These are phyloP conservation scores for Anniella stebbinsi DNA, from an alignment of 2,797 vertebrate species.

Conservation along the genomic window DNA sequence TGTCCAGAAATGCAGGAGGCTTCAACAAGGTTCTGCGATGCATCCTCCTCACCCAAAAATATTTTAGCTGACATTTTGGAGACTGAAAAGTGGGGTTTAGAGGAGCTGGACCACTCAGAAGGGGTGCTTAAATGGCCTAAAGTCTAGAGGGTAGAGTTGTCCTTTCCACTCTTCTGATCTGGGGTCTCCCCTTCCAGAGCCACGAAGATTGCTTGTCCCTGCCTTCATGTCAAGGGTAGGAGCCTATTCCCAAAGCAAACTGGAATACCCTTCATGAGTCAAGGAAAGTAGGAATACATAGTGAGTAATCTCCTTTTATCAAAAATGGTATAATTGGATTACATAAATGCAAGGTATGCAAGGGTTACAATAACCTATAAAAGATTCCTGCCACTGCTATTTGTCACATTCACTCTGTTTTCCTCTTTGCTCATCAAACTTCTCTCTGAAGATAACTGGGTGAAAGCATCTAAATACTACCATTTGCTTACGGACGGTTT, in stretches of 20 bases:
- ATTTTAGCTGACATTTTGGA: neutral
- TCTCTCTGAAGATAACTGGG: conserved; percentile 50
- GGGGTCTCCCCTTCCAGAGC: too few relatives aligned
- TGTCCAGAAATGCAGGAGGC: neutral
- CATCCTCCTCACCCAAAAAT: neutral
- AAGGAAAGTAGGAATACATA: too few relatives aligned
- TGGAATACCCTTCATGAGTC: too few relatives aligned
- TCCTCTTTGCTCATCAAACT: conserved; percentile 7
- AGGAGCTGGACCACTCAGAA: neutral
- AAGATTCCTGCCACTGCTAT: neutral
- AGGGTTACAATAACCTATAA: neutral
- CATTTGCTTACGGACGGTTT: conserved; percentile 30
- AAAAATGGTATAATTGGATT: neutral
- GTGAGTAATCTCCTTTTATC: neutral
- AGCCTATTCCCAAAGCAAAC: too few relatives aligned
- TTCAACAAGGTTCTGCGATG: neutral
- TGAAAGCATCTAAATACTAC: conserved; percentile 49
- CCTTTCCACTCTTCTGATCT: too few relatives aligned
- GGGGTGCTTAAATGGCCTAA: neutral
- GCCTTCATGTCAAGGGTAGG: too few relatives aligned
- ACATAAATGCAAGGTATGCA: neutral
- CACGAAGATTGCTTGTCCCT: too few relatives aligned
- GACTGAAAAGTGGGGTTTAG: neutral
- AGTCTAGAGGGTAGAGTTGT: too few relatives aligned
- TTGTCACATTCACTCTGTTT: conserved; percentile 6